Evolutionary conservation across 2,113 vertebrate species (phyloP), one percentile per base, ranked within the genome.

Genomic region (Orycteropus afer): DNA sequence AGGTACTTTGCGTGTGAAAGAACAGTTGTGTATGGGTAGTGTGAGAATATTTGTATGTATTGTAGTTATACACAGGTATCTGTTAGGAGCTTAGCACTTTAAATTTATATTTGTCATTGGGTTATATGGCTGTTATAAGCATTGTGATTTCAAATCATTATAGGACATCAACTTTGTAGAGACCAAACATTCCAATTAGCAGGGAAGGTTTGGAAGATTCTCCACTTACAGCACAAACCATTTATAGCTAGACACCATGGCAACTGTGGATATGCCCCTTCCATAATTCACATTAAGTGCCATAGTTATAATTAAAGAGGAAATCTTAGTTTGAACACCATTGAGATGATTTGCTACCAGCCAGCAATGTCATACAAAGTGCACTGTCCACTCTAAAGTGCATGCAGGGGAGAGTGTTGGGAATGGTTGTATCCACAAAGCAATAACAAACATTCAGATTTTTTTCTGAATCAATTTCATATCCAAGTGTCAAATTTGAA

Each of bases 221-320:
- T 95, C 69, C 88, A 88, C 77, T 94, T 95, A 0, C 13, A 96
- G 95, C 86, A 84, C 84, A 86, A 90, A 81, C 93, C 97, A 95
- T 97, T 97, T 96, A 96, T 97, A 97, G 96, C 90, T 79, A 91
- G 96, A 95, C 84, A 79, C 97, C 97, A 97, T 97, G 94, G 96
- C 81, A 81, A 95, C 97, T 93, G 89, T 88, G 96, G 93, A 61
- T 95, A 90, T 96, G 79, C 77, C 93, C 23, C 0, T 91, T 90
- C 55, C 83, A 45, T 95, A 80, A 86, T 97, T 97, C 97, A 86
- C 3, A 27, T 86, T 42, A 82, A 98, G 90, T 83, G 93, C 61
- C 89, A 86, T 93, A 80, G 91, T 98, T 97, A 86, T 96, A 98
- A 95, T 95, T 94, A 97, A 96, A 95, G 94, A 98, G 87, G 74